phyloP scores from a whole-genome alignment of 2,113 vertebrate species.

The Zapornia atra region DNA sequence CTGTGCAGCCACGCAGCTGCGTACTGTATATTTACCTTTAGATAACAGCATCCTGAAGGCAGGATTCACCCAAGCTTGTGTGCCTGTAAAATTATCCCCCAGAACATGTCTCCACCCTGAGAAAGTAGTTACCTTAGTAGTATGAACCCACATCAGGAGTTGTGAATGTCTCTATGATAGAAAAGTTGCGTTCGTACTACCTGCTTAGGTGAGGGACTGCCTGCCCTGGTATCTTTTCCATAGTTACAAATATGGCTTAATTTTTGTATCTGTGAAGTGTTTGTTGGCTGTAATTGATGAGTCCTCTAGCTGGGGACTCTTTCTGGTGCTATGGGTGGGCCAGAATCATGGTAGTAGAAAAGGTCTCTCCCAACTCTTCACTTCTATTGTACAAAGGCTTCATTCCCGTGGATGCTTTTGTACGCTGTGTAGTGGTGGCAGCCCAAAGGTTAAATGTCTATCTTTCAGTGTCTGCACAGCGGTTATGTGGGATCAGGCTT shows the following conservation, averaged over 20 bases:
- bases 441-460: constrained; percentile 43
- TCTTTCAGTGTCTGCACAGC: constrained; percentile 9
- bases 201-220: not conserved
- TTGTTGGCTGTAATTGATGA: not conserved
- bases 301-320: not conserved
- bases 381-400: not conserved
- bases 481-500: not conserved
- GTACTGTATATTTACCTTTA: not conserved
- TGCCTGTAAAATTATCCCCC: not conserved
- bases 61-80: not conserved
- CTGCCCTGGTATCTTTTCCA: not conserved
- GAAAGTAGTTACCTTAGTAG: not conserved
- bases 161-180: not conserved
- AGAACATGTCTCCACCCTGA: not conserved
- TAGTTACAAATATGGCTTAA: not conserved
- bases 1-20: not conserved
- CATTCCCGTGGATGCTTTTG: not conserved
- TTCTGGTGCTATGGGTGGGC: not conserved
- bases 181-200: not conserved
- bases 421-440: not conserved
- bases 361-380: not conserved
- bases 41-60: not conserved
- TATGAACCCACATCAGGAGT: not conserved
- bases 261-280: not conserved
- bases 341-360: not conserved